A percentile compares a stretch with the other conserved stretches of the same genome.
phyloP scores from a whole-genome alignment of 2,113 vertebrate genomes.

The Pelvicachromis taeniatus region DNA sequence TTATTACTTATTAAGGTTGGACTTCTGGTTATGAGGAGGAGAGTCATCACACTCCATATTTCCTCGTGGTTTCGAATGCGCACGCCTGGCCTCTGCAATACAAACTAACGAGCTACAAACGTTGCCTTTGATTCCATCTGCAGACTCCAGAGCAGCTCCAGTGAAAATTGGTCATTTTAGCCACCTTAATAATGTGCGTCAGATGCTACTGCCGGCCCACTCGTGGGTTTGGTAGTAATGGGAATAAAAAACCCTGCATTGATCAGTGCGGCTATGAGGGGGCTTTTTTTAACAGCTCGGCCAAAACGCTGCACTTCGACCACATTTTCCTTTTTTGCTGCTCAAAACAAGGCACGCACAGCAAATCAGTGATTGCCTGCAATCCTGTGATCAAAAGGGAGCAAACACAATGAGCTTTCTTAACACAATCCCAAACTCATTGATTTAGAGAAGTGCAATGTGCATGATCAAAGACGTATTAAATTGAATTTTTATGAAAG shows the following conservation, averaged over 20 bases:
- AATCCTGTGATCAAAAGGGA: constrained; percentile 13
- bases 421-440: not conserved
- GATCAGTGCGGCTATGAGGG: not conserved
- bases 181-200: not conserved
- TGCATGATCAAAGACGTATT: constrained; percentile 38
- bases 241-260: not conserved
- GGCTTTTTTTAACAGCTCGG: not conserved
- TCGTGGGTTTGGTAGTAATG: not conserved
- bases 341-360: not conserved
- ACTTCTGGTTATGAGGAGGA: not conserved
- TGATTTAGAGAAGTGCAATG: not conserved
- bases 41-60: not conserved
- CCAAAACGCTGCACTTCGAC: not conserved
- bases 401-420: constrained; percentile 13
- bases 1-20: too few relatives aligned
- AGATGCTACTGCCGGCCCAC: not conserved
- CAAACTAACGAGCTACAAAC: not conserved
- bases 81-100: not conserved
- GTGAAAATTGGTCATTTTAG: not conserved
- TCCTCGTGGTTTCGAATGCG: not conserved
- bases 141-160: not conserved
- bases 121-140: not conserved
- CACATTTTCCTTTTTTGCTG: not conserved
- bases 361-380: not conserved
- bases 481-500: constrained; percentile 29